Evolutionary conservation across 2,797 vertebrate species (phyloP).

Genomic region (Acrossocheilus wenchowensis): DNA sequence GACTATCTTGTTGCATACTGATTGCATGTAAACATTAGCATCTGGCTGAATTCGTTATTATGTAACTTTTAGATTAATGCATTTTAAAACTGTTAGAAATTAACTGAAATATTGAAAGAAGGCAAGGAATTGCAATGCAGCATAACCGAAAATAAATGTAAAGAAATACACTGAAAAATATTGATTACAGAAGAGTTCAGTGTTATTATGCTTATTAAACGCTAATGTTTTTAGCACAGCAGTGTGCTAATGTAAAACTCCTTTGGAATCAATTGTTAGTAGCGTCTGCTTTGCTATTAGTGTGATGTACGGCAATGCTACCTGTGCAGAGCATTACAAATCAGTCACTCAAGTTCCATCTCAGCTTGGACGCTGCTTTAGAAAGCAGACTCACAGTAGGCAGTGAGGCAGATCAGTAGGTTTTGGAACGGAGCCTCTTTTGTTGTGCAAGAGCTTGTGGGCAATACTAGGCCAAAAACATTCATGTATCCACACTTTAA

Average conservation of each 20-base stretch:
- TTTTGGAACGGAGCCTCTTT: conserved; percentile 32
- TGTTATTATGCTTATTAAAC: background rate
- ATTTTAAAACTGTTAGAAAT: background rate
- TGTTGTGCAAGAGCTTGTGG: conserved; percentile 32
- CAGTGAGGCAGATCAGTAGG: conserved; percentile 17
- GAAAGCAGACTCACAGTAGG: conserved; percentile 2
- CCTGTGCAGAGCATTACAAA: background rate
- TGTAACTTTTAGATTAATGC: background rate
- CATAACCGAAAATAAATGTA: background rate
- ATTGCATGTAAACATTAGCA: background rate
- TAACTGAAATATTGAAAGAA: background rate
- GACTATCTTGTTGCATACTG: background rate
- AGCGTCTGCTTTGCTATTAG: background rate
- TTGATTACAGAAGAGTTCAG: background rate
- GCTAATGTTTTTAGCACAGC: background rate
- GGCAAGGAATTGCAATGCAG: background rate
- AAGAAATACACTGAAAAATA: background rate
- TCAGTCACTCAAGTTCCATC: background rate
- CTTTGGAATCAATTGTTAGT: background rate
- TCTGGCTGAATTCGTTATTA: background rate
- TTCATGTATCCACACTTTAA: background rate
- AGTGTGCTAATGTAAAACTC: background rate
- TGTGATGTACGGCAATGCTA: background rate
- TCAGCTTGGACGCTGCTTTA: conserved; percentile 1
- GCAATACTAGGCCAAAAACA: conserved; percentile 24